Evolutionary conservation across 2,888 invertebrate species (phyloP), one percentile per base, ranked within the genome.

Genomic region (Limnephilus marmoratus): DNA sequence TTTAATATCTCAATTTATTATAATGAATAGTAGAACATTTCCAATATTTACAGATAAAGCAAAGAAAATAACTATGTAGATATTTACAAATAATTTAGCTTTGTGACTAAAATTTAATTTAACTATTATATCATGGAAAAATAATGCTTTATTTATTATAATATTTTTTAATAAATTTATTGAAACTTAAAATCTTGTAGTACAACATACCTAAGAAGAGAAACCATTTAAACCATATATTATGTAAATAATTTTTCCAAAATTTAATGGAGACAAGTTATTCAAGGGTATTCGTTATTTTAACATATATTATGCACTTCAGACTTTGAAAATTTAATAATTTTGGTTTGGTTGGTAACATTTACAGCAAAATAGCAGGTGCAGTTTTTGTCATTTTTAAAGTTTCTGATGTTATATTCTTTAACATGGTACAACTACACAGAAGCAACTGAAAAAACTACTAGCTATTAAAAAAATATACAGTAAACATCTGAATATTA

Each of bases 1-100:
- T 83, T 37, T 83, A 83, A 83, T 83, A 37, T 83, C 83, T 83
- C 83, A 83, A 83, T 83, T 24, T 53, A 53, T 53, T 18, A 53
- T 68, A 68, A 68, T 24, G 68, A 5, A 24, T 68, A 68, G 68
- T 68, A 68, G 7, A 68, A 24, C 24, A 68, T 24, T 68, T 68
- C n/a, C 24, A 68, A 68, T 68, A 68, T 68, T 68, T 68, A 68
- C 68, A 68, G 24, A 68, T 24, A 68, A 37, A 15, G 24, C 37
- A 83, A 24, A 41, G 9, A 83, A 83, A 34, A 68, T 68, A 68
- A 68, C 68, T 24, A 49, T 45, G 45, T 45, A 53, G 15, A 15
- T 68, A 68, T 68, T 68, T 68, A 68, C 68, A 68, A 68, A 68
- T 68, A 68, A 68, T 68, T 68, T 68, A 68, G 24, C 7, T 68